phyloP scores from a whole-genome alignment of 2,797 vertebrate genomes.

The Urophycis tenuis region DNA sequence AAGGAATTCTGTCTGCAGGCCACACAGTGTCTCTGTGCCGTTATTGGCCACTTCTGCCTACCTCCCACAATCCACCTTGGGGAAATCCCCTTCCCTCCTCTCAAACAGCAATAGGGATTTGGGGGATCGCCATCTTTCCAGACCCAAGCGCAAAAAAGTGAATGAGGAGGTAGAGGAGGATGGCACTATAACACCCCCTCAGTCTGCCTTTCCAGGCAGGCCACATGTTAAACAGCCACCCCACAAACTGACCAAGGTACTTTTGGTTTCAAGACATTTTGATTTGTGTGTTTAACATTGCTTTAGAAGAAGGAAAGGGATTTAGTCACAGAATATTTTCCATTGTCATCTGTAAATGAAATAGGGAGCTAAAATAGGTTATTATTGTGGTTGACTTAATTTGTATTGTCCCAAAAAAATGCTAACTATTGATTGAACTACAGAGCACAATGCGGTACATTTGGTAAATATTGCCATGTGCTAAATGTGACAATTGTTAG shows the following conservation, averaged over 20 bases:
- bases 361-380: neutral
- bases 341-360: neutral
- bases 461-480: neutral
- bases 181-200: neutral
- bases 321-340: neutral
- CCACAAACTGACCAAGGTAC: neutral
- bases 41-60: conserved; percentile 43
- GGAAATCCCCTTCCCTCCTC: conserved; percentile 67
- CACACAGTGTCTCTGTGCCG: conserved; percentile 49
- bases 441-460: neutral
- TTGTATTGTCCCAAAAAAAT: neutral
- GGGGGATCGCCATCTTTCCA: conserved; percentile 32
- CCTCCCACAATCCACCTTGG: conserved; percentile 55
- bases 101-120: conserved; percentile 51
- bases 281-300: neutral
- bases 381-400: neutral
- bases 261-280: neutral
- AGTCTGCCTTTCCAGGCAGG: neutral
- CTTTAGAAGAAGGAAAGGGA: neutral
- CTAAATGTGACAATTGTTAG: neutral
- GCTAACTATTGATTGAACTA: neutral
- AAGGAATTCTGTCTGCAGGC: conserved; percentile 29
- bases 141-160: conserved; percentile 71
- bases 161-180: conserved; percentile 40
- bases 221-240: conserved; percentile 13